Evolutionary conservation across 2,888 invertebrate genomes (phyloP).

Genomic region (Apotomis turbidana): DNA sequence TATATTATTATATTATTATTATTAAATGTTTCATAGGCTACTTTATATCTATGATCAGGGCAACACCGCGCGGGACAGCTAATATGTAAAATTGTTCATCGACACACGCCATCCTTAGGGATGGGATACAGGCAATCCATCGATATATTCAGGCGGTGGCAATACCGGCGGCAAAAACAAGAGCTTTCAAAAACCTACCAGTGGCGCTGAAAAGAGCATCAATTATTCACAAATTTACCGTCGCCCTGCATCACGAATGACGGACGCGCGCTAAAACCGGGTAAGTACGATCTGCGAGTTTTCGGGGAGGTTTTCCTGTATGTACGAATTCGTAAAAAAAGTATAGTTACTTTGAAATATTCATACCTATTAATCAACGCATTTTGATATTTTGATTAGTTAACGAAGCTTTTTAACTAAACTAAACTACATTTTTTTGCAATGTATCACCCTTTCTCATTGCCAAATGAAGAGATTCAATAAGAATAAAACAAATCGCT

Average conservation of each 20-base stretch:
- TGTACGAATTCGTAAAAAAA: not conserved
- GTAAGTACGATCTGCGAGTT: not conserved
- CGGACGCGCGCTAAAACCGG: not conserved
- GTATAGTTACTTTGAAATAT: too few relatives aligned
- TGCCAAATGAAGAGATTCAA: too few relatives aligned
- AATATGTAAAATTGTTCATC: not conserved
- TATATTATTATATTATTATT: too few relatives aligned
- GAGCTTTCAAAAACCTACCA: constrained; percentile 26
- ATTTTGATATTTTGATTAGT: too few relatives aligned
- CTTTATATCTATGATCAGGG: too few relatives aligned
- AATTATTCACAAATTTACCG: constrained; percentile 29
- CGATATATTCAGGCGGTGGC: constrained; percentile 7
- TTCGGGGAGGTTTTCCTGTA: not conserved
- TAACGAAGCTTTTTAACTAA: too few relatives aligned
- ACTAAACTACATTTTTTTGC: too few relatives aligned
- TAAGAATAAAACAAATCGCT: too few relatives aligned
- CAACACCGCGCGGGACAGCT: too few relatives aligned
- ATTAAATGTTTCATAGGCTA: too few relatives aligned
- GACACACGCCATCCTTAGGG: constrained; percentile 17
- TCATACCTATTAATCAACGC: too few relatives aligned
- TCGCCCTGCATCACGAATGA: constrained; percentile 9
- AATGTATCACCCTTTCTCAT: too few relatives aligned
- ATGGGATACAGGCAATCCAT: constrained; percentile 20
- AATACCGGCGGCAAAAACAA: not conserved
- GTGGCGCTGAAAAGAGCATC: constrained; percentile 23